Percentiles rank a stretch among this genome's conserved stretches.
Evolutionary conservation across 2,888 invertebrate genomes (phyloP).

Genomic region (Tigriopus californicus): DNA sequence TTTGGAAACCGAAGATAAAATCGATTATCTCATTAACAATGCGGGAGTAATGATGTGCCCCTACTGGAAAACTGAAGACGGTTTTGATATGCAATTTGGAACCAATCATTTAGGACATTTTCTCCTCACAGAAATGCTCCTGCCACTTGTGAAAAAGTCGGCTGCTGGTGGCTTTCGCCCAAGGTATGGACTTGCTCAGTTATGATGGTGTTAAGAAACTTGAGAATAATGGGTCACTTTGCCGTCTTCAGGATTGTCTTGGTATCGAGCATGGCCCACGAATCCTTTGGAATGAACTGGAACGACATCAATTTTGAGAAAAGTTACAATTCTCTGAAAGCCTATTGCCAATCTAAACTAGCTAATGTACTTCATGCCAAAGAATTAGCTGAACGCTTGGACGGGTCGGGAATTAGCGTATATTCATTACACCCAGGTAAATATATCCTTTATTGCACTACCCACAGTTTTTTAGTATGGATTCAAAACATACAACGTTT

Average conservation of each 20-base stretch:
- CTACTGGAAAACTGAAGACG: background rate
- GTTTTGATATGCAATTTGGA: slow-evolving; percentile 6
- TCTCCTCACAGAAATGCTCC: background rate
- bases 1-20: background rate
- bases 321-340: background rate
- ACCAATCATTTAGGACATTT: slow-evolving; percentile 11
- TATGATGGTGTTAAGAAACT: no score
- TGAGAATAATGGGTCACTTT: no score
- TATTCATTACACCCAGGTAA: slow-evolving; percentile 1
- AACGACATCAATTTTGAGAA: slow-evolving; percentile 11
- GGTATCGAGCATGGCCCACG: background rate
- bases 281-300: background rate
- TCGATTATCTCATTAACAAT: slow-evolving; percentile 7
- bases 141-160: background rate
- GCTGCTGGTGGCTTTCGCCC: no score
- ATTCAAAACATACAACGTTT: background rate
- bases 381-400: background rate
- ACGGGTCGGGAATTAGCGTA: background rate
- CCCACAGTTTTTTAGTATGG: no score
- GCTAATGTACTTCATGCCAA: slow-evolving; percentile 9
- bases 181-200: no score
- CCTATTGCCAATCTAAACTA: slow-evolving; percentile 12
- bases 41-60: slow-evolving; percentile 1
- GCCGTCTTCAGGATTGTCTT: slow-evolving; percentile 6
- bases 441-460: background rate